These are phyloP conservation scores for Odontesthes bonariensis DNA, from an alignment of 2,113 vertebrate species.

Conservation along the genomic window DNA sequence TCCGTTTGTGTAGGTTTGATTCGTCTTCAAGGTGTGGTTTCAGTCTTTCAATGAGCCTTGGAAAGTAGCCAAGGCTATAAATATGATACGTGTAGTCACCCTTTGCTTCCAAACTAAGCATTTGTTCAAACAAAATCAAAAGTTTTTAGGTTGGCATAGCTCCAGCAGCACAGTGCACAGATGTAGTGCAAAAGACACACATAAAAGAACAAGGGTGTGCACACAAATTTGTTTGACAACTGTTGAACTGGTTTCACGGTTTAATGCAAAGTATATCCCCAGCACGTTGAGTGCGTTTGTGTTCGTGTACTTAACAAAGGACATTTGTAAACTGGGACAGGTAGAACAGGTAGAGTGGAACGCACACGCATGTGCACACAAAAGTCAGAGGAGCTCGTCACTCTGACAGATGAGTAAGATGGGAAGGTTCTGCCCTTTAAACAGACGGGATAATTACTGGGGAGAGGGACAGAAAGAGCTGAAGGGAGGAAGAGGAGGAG, in stretches of 20 bases:
- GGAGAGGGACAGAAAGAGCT: conserved; percentile 14
- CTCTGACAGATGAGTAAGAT: conserved; percentile 54
- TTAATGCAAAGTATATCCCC: conserved; percentile 12
- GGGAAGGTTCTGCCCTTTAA: conserved; percentile 75
- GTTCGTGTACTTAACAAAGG: conserved; percentile 48
- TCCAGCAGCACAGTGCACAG: background rate
- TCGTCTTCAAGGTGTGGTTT: background rate
- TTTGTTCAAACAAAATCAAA: too few relatives aligned
- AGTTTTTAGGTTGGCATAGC: too few relatives aligned
- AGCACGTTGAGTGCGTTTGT: conserved; percentile 7
- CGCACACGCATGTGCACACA: conserved; percentile 10
- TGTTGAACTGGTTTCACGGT: conserved; percentile 22
- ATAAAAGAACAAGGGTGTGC: background rate
- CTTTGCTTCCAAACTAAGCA: too few relatives aligned
- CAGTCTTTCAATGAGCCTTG: background rate
- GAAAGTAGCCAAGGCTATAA: background rate
- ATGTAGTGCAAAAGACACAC: background rate
- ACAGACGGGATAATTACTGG: conserved; percentile 74
- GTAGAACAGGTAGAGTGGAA: conserved; percentile 68
- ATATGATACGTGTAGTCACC: too few relatives aligned
- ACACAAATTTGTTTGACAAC: background rate
- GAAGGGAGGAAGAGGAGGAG: background rate
- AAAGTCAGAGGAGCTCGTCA: conserved; percentile 30
- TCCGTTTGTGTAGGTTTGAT: background rate
- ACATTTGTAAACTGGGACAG: conserved; percentile 60